Evolutionary conservation across 2,113 vertebrate genomes (phyloP).

Genomic region (Megaceryle torquata): DNA sequence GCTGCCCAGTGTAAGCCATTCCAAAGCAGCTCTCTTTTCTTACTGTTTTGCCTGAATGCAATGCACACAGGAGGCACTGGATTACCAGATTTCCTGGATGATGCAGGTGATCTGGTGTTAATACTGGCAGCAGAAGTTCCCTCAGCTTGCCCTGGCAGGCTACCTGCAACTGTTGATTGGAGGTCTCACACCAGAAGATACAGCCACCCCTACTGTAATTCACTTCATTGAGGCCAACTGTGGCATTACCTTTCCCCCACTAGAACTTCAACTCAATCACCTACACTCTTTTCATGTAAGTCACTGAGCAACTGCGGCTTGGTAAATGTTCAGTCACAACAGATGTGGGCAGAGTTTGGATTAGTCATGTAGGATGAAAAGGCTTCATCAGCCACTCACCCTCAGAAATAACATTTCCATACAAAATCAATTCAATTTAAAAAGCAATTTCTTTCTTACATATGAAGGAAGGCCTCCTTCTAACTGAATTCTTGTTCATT

Average conservation of each 20-base stretch:
- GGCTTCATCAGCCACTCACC: neutral
- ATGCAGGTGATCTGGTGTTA: neutral
- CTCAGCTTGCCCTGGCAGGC: neutral
- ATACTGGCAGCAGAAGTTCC: neutral
- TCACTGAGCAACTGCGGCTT: neutral
- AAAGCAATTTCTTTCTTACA: neutral
- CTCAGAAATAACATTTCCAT: slow-evolving; percentile 20
- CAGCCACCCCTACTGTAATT: neutral
- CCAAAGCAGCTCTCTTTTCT: neutral
- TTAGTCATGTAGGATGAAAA: slow-evolving; percentile 40
- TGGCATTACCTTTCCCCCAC: neutral
- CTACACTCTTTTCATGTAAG: neutral
- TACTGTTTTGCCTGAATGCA: neutral
- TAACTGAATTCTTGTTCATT: neutral
- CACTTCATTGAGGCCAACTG: neutral
- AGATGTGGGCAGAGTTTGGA: slow-evolving; percentile 25
- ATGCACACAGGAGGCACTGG: accelerated
- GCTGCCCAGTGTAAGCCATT: neutral
- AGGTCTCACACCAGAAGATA: neutral
- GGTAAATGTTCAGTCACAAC: slow-evolving; percentile 27
- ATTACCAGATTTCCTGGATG: neutral
- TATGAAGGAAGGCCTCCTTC: neutral
- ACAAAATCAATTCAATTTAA: neutral
- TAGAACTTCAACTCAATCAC: neutral
- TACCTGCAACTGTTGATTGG: neutral